A percentile compares a stretch with the other conserved stretches of the same genome.
Evolutionary conservation across 2,888 invertebrate genomes (phyloP).

Genomic region (Ochropleura leucogaster): DNA sequence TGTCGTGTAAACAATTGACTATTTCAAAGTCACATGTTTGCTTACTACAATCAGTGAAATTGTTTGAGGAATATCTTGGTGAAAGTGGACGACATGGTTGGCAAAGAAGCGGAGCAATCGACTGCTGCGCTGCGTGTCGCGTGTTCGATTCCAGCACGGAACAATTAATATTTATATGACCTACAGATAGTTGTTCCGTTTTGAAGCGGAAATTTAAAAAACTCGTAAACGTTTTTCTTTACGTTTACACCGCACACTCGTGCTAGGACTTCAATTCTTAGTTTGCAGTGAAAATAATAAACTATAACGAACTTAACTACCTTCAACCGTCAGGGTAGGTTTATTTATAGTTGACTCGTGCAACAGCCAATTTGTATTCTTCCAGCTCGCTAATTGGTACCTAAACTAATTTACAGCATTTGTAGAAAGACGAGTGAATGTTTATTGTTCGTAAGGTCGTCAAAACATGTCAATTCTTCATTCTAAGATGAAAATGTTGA

Average conservation of each 20-base stretch:
- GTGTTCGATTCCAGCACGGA: too few relatives aligned
- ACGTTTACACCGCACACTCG: too few relatives aligned
- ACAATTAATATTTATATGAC: too few relatives aligned
- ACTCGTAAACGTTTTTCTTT: too few relatives aligned
- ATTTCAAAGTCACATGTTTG: slow-evolving; percentile 41
- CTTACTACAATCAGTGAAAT: slow-evolving; percentile 29
- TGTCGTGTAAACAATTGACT: slow-evolving; percentile 68
- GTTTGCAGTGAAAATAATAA: neutral
- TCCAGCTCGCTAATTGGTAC: slow-evolving; percentile 17
- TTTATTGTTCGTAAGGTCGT: neutral
- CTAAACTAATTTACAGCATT: slow-evolving; percentile 17
- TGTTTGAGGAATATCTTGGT: slow-evolving; percentile 21
- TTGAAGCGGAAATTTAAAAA: too few relatives aligned
- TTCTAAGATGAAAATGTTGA: too few relatives aligned
- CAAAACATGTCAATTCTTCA: neutral
- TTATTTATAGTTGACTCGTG: slow-evolving; percentile 20
- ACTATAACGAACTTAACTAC: neutral
- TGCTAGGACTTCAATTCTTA: neutral
- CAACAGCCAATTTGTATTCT: slow-evolving; percentile 19
- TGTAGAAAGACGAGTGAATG: neutral
- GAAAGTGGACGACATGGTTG: neutral
- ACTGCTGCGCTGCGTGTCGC: too few relatives aligned
- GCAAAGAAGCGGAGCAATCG: too few relatives aligned
- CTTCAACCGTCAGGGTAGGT: neutral
- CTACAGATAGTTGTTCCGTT: too few relatives aligned